Base-by-base conservation (phyloP, 2,797 vertebrate genomes). In the Alectoris magna region DNA sequence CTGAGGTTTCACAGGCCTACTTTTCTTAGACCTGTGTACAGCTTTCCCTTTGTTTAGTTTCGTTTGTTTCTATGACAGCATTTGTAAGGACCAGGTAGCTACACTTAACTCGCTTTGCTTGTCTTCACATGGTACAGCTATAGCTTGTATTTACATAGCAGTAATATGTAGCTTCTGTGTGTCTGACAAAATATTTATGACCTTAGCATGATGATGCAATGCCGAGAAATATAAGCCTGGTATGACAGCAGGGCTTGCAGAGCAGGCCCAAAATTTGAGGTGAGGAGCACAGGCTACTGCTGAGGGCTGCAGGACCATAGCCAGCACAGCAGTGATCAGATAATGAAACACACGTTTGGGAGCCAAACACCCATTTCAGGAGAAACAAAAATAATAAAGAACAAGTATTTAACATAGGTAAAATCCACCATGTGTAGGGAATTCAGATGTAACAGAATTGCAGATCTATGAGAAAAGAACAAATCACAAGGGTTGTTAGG, bases 141-240 rank as follows among this genome's bases (percentile, higher is more conserved):
- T 6, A 27, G 22, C 16, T 74, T 74, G 74, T 51, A 46, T 13
- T 36, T 7, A 43, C 49, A 4, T 4, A 69, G 14, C 2, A 46
- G 66, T 29, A 78, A 64, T 13, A 36, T 0, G 1, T 41, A 76
- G 51, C 17, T 81, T 19, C 68, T 55, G n/a, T 48, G 17, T 23
- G 34, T 8, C 34, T 17, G 0, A 0, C 23, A 43, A 56, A 51
- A 36, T 27, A 70, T 46, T 38, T 41, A 66, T 41, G 46, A 4
- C 41, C 46, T 31, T 19, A 67, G 49, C 19, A 59, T 58, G 64
- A 76, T 15, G 51, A 62, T 44, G 44, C 24, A 48, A 41, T 14
- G 17, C 51, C 31, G 38, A 71, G 38, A 41, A 53, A 23, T 31
- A 39, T 5, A 82, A n/a, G 36, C 24, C 19, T 58, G 16, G 41